Evolutionary conservation across 64 coral and sea anemone species (phyloP).

Genomic region (Pocillopora verrucosa): DNA sequence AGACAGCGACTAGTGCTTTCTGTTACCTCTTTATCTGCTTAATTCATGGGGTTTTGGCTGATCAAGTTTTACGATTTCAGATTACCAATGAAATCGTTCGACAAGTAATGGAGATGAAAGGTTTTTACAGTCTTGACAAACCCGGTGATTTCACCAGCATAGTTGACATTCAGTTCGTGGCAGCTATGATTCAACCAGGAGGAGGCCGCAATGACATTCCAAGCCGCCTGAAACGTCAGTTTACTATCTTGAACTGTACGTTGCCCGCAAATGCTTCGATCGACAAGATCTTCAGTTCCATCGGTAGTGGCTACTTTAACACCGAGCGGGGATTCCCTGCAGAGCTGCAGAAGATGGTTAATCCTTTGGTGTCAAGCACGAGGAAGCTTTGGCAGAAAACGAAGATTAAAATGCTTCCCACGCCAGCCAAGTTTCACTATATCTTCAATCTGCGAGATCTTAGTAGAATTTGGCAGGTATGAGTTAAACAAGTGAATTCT

Average conservation of each 20-base stretch:
- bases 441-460: slow-evolving; percentile 99
- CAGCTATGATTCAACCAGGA: slow-evolving; percentile 98
- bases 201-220: slow-evolving; percentile 97
- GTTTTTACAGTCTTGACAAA: slow-evolving; percentile 96
- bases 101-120: slow-evolving; percentile 98
- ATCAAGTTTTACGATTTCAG: slow-evolving; percentile 45
- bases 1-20: no score
- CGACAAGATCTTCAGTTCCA: slow-evolving; percentile 94
- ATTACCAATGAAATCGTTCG: slow-evolving; percentile 98
- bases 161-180: slow-evolving; percentile 91
- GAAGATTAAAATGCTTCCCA: slow-evolving; percentile 98
- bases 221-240: slow-evolving; percentile 93
- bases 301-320: slow-evolving; percentile 87
- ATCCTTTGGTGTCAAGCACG: slow-evolving; percentile 67
- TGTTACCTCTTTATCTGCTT: no score
- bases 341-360: slow-evolving; percentile 65
- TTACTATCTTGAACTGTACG: slow-evolving; percentile 96
- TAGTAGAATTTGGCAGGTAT: slow-evolving; percentile 96
- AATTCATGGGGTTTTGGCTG: not conserved
- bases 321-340: slow-evolving; percentile 65
- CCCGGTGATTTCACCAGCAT: slow-evolving; percentile 97
- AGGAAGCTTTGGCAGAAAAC: slow-evolving; percentile 91
- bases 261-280: slow-evolving; percentile 91
- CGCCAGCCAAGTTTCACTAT: slow-evolving; percentile 98
- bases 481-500: not conserved